Base-by-base conservation (phyloP, 2,888 invertebrate genomes). In the Plutella xylostella region DNA sequence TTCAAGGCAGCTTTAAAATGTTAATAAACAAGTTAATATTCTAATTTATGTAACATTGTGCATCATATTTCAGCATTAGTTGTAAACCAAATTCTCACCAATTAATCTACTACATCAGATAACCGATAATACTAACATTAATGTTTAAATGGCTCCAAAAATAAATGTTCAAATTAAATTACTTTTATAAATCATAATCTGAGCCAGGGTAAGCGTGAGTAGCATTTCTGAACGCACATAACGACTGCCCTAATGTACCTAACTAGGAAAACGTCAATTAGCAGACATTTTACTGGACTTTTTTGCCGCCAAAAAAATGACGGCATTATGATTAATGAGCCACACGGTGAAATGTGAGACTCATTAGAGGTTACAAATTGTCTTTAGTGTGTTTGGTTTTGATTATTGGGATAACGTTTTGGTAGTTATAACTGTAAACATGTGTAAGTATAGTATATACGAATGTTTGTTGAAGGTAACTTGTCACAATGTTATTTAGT, bases 251-350 rank as follows among this genome's bases (percentile, higher is more conserved):
- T 53, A 56, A 57, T 66, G 64, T 57, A n/a, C n/a, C n/a, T n/a
- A 68, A 64, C 62, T 66, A 75, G 79, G 78, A 76, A 80, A 66
- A 75, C 65, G 80, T 80, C 82, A 82, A 82, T 83, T 83, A 83
- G 79, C 80, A 72, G 68, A 71, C 70, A 71, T 69, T 77, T 76
- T 70, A 74, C 70, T 67, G 51, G 50, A 57, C 51, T 59, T 72
- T 69, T 76, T 73, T 71, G 60, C 57, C 48, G 50, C 51, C 54
- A 61, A 72, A 77, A 76, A 74, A 72, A 65, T 46, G 48, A 39
- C 39, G 15, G 21, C 39, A 44, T 50, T 68, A 79, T 83, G 82
- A 82, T 82, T 80, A 77, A 82, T 72, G 78, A 60, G 58, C 58
- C 55, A 55, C 56, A 48, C 39, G 48, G 57, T 35, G 78, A 68